Conservation (phyloP, 2,113 vertebrate genomes). For the Sterna hirundo region DNA sequence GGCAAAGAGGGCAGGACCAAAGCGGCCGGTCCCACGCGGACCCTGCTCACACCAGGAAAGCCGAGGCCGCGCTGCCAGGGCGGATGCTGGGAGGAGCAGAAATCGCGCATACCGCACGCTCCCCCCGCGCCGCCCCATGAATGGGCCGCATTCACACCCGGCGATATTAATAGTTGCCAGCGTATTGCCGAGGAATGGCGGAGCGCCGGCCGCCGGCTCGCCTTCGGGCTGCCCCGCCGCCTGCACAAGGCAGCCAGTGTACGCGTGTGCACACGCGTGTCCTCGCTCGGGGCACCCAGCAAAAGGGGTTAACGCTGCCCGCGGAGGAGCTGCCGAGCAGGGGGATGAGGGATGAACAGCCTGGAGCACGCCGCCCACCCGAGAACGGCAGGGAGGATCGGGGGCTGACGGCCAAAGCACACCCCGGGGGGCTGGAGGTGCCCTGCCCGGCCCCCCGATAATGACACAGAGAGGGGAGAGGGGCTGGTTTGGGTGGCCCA, state of each 20-base stretch:
- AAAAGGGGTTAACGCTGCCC: not conserved
- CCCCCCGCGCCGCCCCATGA: not conserved
- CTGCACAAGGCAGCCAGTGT: not conserved
- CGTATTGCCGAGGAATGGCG: not conserved
- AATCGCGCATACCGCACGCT: fast-evolving
- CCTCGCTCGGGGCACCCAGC: not conserved
- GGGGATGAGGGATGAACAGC: too few relatives aligned
- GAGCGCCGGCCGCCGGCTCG: not conserved
- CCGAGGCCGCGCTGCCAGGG: not conserved
- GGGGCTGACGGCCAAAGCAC: not conserved
- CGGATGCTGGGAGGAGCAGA: not conserved
- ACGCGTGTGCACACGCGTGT: fast-evolving
- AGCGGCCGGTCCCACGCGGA: not conserved
- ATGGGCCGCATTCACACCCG: not conserved
- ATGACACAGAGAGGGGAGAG: too few relatives aligned
- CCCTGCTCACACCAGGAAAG: not conserved
- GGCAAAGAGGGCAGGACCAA: not conserved
- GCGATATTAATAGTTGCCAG: conserved; percentile 23
- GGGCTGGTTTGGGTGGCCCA: not conserved
- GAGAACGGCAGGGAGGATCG: not conserved
- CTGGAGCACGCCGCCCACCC: fast-evolving
- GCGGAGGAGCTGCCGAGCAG: not conserved
- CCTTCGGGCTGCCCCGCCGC: not conserved
- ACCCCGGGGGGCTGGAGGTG: fast-evolving
- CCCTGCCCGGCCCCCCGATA: not conserved